phyloP scores from a whole-genome alignment of 2,113 vertebrate species.

The Bothrops jararaca region DNA sequence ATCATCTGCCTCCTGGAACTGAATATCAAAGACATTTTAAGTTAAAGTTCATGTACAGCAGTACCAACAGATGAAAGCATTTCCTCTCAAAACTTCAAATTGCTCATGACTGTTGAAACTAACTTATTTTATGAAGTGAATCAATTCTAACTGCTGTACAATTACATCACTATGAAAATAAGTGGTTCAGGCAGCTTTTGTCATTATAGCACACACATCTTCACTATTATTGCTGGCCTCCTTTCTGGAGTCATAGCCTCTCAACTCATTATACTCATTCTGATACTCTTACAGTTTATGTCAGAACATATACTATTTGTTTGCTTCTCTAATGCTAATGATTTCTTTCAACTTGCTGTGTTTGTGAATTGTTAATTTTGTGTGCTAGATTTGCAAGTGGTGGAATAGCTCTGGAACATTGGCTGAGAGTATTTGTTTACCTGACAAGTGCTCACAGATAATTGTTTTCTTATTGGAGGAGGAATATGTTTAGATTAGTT shows the following conservation, averaged over 20 bases:
- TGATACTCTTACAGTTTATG: neutral
- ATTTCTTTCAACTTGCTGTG: neutral
- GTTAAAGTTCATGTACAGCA: neutral
- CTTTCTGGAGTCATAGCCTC: neutral
- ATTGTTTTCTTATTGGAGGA: neutral
- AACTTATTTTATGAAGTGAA: neutral
- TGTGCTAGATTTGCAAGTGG: neutral
- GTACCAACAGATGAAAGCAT: neutral
- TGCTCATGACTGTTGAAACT: neutral
- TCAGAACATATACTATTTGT: neutral
- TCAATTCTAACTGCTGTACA: neutral
- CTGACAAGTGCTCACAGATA: neutral
- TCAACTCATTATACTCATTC: constrained; percentile 2
- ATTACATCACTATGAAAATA: neutral
- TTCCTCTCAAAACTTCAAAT: neutral
- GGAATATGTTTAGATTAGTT: neutral
- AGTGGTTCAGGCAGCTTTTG: neutral
- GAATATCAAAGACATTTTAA: neutral
- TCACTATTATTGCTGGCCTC: neutral
- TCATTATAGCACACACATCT: neutral
- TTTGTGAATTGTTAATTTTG: neutral
- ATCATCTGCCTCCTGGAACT: neutral
- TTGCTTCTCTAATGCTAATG: neutral
- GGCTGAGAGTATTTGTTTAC: neutral
- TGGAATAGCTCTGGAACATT: neutral